A percentile compares a stretch with the other conserved stretches of the same genome.
Evolutionary conservation across 37 sponge, comb jelly and placozoan genomes (phyloP).

Genomic region (Beroe forskalii): DNA sequence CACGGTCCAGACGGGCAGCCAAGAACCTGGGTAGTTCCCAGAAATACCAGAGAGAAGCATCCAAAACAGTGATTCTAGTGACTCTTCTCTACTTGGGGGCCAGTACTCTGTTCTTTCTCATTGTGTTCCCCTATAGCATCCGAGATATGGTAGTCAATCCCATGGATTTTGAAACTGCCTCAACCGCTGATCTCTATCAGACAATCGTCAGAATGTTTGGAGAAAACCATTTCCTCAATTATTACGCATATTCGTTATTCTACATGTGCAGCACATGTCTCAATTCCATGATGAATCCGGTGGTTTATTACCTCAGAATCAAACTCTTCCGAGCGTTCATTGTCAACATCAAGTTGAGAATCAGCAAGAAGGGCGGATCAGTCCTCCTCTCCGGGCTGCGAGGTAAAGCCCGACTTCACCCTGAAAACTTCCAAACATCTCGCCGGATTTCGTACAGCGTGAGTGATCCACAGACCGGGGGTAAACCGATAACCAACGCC

Average conservation of each 20-base stretch:
- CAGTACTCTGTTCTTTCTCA: neutral
- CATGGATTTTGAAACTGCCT: neutral
- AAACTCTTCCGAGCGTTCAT: neutral
- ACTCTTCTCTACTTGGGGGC: neutral
- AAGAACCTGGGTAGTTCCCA: neutral
- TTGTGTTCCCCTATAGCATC: neutral
- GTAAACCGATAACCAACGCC: too few species aligned
- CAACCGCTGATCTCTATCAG: neutral
- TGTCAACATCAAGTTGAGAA: neutral
- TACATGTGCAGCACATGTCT: neutral
- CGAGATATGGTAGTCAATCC: neutral
- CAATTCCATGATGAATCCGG: neutral
- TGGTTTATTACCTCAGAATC: neutral
- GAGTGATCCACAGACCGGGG: too few species aligned
- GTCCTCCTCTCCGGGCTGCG: too few species aligned
- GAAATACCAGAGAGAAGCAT: constrained; percentile 13
- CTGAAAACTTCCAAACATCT: too few species aligned
- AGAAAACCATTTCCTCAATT: neutral
- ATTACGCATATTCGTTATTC: neutral
- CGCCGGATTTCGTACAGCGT: too few species aligned
- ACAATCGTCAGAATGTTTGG: neutral
- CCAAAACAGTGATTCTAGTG: constrained; percentile 17
- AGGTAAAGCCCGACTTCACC: neutral
- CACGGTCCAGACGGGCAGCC: neutral
- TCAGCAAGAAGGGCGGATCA: neutral